Conservation (phyloP, 2,888 invertebrate genomes). For the Cistogaster globosa region DNA sequence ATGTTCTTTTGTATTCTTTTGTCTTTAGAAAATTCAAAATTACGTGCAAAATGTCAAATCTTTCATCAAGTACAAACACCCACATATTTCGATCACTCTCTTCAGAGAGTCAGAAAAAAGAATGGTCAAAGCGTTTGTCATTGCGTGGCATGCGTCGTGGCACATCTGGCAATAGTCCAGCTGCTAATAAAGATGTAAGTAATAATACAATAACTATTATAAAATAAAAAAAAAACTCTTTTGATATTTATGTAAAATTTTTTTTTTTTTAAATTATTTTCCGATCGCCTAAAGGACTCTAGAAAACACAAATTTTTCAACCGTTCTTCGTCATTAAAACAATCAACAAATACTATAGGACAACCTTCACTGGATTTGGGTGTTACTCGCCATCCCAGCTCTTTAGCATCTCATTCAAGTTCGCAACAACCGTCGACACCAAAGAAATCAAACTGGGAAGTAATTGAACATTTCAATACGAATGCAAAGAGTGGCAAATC, state of each 20-base stretch:
- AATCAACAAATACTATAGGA: constrained; percentile 79
- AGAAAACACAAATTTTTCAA: constrained; percentile 83
- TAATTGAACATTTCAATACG: constrained; percentile 92
- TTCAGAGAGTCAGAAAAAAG: constrained; percentile 87
- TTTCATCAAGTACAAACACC: constrained; percentile 74
- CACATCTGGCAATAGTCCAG: constrained; percentile 81
- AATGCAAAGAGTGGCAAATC: constrained; percentile 86
- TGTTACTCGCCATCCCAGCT: constrained; percentile 75
- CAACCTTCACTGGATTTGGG: constrained; percentile 81
- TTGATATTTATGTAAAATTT: background rate
- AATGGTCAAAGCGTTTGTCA: constrained; percentile 90
- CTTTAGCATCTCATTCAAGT: constrained; percentile 82
- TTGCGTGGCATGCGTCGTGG: constrained; percentile 87
- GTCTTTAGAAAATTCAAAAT: background rate
- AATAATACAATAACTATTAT: background rate
- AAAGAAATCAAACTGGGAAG: constrained; percentile 95
- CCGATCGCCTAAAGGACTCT: constrained; percentile 68
- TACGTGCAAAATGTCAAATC: constrained; percentile 67
- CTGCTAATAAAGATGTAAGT: constrained; percentile 81
- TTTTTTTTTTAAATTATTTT: constrained; percentile 7
- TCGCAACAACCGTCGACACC: constrained; percentile 85
- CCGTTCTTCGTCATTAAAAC: constrained; percentile 85
- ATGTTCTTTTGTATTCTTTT: constrained; percentile 3
- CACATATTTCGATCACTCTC: constrained; percentile 87
- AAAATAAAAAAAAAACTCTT: no score